Base-by-base conservation (phyloP, 2,888 invertebrate genomes). In the Machimus rusticus region DNA sequence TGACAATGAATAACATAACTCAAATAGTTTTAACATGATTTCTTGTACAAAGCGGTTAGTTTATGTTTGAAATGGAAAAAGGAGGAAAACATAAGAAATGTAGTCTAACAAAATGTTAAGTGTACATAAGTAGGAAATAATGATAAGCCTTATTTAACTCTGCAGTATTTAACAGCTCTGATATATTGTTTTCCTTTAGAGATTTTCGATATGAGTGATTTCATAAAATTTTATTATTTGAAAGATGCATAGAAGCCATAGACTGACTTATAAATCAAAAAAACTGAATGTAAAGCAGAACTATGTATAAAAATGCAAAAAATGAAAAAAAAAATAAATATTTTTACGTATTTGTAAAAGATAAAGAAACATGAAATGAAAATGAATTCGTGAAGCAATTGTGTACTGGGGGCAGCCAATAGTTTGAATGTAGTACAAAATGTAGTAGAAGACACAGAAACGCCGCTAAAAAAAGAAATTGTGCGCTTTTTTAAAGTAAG, bases 371-470 rank as follows among this genome's bases (percentile, higher is more conserved):
- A 23, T 37, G 5, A 74, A 39, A 74, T 37, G 74, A 86, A 74
- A 76, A 66, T 91, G 89, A 92, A 92, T 92, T 91, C 92, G 92
- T 92, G 92, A 92, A 92, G 92, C 92, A 92, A 92, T 92, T 92
- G 92, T 92, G 92, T 92, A 92, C 91, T 88, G 88, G 92, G 92
- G 86, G 86, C 86, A 86, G 86, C 86, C 86, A 85, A 86, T 86
- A 85, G 46, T 9, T 74, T 39, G 34, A 84, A 39, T 79, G n/a
- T 34, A 78, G 43, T 39, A 78, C 39, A 78, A 39, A 78, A 43
- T 78, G 28, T 39, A 78, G 37, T 78, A 78, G 37, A 43, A 43
- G 39, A 78, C 23, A 78, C 16, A 78, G 43, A 31, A 16, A 12
- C 57, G 28, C 34, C 82, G 37, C 55, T 46, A 14, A 46, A 46